Evolutionary conservation across 2,113 vertebrate species (phyloP).

Genomic region (Danio rerio): GRCz12tu NC_133200.1:11909501-11910000

Average conservation of each 20-base stretch:
- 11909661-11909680: too few species aligned
- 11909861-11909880: neutral
- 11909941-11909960: neutral
- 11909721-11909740: neutral
- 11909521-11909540: too few species aligned
- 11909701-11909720: neutral
- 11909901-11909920: neutral
- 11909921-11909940: neutral
- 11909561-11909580: too few species aligned
- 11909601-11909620: too few species aligned
- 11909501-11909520: too few species aligned
- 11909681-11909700: too few species aligned
- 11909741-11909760: neutral
- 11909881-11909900: neutral
- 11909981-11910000: neutral
- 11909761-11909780: neutral
- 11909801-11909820: neutral
- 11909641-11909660: too few species aligned
- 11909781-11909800: constrained; percentile 22
- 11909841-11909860: neutral
- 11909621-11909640: too few species aligned
- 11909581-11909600: too few species aligned
- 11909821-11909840: neutral
- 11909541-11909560: too few species aligned
- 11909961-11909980: neutral